Percentiles rank a stretch among this genome's conserved stretches.
Conservation (phyloP, 2,888 invertebrate species). For the Parascotia fuliginaria region DNA sequence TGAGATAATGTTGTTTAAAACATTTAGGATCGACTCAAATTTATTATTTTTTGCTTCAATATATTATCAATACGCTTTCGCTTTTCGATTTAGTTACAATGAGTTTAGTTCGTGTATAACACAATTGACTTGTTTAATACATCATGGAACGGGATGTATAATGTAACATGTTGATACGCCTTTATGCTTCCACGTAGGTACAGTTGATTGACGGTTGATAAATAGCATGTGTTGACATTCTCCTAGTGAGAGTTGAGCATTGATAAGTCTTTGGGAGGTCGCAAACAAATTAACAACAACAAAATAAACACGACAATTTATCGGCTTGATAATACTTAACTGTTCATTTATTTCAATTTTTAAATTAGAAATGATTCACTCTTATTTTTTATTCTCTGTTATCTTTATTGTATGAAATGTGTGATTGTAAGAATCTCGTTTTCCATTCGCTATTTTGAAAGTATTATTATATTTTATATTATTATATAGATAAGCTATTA, state of each 20-base stretch:
- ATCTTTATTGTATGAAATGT: too few relatives aligned
- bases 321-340: constrained; percentile 35
- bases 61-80: background rate
- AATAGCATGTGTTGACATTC: constrained; percentile 70
- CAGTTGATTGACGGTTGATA: constrained; percentile 70
- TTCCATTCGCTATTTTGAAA: too few relatives aligned
- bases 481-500: too few relatives aligned
- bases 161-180: constrained; percentile 35
- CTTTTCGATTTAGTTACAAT: background rate
- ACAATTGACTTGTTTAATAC: constrained; percentile 31
- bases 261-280: constrained; percentile 68
- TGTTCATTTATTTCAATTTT: constrained; percentile 13
- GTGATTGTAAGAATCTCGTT: too few relatives aligned
- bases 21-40: too few relatives aligned
- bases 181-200: constrained; percentile 47
- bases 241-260: constrained; percentile 59
- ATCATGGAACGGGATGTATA: constrained; percentile 22
- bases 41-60: too few relatives aligned
- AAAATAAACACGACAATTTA: constrained; percentile 48
- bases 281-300: constrained; percentile 54
- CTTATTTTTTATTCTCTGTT: too few relatives aligned
- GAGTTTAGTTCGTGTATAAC: constrained; percentile 23
- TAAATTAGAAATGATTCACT: constrained; percentile 11
- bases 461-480: too few relatives aligned
- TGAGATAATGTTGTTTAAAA: too few relatives aligned